These are phyloP conservation scores for Campaea margaritaria DNA, from an alignment of 2,888 invertebrate genomes.

Conservation along the genomic window DNA sequence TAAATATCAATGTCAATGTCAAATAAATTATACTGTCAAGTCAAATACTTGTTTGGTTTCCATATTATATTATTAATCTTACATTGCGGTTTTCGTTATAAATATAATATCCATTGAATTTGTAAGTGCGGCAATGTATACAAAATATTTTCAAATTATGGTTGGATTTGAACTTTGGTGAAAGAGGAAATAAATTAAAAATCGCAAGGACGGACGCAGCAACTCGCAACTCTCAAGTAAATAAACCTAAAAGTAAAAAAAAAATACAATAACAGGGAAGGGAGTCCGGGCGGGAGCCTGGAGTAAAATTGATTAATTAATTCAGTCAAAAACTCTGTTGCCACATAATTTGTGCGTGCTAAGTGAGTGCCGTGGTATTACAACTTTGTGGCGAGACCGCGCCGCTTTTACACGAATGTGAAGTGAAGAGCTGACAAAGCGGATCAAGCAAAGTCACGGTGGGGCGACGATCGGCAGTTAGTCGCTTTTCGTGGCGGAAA, in stretches of 20 bases:
- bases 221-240: no score
- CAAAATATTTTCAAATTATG: no score
- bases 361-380: neutral
- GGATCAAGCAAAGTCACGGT: constrained; percentile 15
- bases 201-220: no score
- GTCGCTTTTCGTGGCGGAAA: constrained; percentile 80
- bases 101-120: no score
- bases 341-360: neutral
- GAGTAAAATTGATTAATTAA: neutral
- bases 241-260: no score
- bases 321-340: neutral
- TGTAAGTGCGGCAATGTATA: no score
- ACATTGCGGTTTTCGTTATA: neutral
- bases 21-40: neutral
- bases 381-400: neutral
- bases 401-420: neutral
- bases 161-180: no score
- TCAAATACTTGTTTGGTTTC: neutral
- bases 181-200: no score
- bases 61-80: neutral
- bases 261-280: no score
- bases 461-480: constrained; percentile 61
- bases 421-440: neutral
- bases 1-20: neutral
- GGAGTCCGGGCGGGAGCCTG: no score